Percentiles rank a stretch among this genome's conserved stretches.
phyloP scores from a whole-genome alignment of 2,797 vertebrate genomes.

The Delichon dasypus region DNA sequence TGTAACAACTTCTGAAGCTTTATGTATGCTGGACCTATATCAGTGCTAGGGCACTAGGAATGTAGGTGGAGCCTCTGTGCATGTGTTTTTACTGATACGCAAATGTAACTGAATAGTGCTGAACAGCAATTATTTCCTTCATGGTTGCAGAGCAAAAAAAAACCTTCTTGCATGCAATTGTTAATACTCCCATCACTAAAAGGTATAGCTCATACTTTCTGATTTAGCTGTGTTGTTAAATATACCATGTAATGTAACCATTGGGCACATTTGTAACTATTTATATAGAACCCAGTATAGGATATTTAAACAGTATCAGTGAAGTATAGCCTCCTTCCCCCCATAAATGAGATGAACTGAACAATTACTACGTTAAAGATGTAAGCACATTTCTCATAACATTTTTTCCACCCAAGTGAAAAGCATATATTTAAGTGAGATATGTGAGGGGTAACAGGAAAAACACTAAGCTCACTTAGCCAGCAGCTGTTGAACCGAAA shows the following conservation, averaged over 20 bases:
- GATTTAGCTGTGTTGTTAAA: conserved; percentile 66
- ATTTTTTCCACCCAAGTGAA: conserved; percentile 35
- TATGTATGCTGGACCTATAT: conserved; percentile 42
- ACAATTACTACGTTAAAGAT: conserved; percentile 57
- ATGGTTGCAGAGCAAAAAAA: conserved; percentile 69
- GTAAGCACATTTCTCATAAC: conserved; percentile 19
- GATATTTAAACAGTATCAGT: conserved; percentile 57
- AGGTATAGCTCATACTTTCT: conserved; percentile 34
- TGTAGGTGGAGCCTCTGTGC: conserved; percentile 27
- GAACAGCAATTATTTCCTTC: conserved; percentile 70
- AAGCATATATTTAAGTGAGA: conserved; percentile 1
- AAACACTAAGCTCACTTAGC: not conserved
- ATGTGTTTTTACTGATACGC: conserved; percentile 69
- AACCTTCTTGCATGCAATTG: conserved; percentile 52
- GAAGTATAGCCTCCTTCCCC: conserved; percentile 54
- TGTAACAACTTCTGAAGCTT: conserved; percentile 26
- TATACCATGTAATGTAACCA: conserved; percentile 66
- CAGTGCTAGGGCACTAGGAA: conserved; percentile 35
- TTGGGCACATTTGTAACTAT: conserved; percentile 60
- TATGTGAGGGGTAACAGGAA: not conserved
- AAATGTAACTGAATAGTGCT: conserved; percentile 57
- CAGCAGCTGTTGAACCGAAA: not conserved
- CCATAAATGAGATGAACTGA: conserved; percentile 60
- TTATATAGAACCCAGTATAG: conserved; percentile 43
- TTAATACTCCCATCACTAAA: conserved; percentile 43